Evolutionary conservation across 2,888 invertebrate species (phyloP).

Genomic region (Orthosia gracilis): DNA sequence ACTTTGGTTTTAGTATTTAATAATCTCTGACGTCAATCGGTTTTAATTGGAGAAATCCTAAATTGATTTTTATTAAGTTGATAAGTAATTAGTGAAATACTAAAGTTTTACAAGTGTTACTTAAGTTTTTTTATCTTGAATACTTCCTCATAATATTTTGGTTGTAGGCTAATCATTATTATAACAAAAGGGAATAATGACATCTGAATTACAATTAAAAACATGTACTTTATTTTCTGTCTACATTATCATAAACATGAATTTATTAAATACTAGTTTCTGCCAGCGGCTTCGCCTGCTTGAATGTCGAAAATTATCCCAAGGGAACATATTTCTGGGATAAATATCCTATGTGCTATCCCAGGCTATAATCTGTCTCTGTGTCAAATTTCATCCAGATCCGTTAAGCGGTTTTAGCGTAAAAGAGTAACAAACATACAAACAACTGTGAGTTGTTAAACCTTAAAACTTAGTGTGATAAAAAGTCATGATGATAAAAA

Average conservation of each 20-base stretch:
- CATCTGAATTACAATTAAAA: slow-evolving; percentile 12
- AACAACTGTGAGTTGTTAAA: no score
- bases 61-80: slow-evolving; percentile 28
- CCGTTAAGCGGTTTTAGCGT: no score
- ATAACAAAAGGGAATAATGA: slow-evolving; percentile 21
- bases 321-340: no score
- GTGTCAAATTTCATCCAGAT: no score
- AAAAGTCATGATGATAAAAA: no score
- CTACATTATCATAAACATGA: neutral
- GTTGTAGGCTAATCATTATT: slow-evolving; percentile 12
- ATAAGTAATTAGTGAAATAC: slow-evolving; percentile 37
- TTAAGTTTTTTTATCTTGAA: slow-evolving; percentile 19
- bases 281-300: no score
- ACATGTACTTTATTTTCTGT: neutral
- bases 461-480: no score
- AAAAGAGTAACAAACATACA: no score
- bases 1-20: slow-evolving; percentile 11
- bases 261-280: neutral
- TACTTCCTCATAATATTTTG: slow-evolving; percentile 14
- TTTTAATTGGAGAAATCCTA: slow-evolving; percentile 24
- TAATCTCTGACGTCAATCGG: slow-evolving; percentile 49
- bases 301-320: no score
- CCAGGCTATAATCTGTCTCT: no score
- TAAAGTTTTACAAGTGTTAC: no score
- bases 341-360: no score